Evolutionary conservation across 2,888 invertebrate genomes (phyloP).

Genomic region (Chydorus sphaericus): DNA sequence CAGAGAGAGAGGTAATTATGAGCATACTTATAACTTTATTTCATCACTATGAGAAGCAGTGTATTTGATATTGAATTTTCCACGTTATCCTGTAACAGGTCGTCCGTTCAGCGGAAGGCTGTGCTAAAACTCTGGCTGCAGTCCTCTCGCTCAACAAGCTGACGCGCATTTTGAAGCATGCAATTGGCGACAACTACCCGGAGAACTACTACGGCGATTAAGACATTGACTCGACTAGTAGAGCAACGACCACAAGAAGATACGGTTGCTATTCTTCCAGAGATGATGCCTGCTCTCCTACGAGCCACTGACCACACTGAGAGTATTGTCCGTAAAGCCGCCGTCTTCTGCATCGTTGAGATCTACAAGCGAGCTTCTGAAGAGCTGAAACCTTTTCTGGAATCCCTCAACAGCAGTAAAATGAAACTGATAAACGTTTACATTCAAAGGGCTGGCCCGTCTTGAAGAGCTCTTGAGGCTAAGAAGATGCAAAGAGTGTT

Average conservation of each 20-base stretch:
- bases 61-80: not conserved
- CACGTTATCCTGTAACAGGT: constrained; percentile 37
- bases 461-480: too few relatives aligned
- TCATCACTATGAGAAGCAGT: constrained; percentile 40
- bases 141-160: constrained; percentile 67
- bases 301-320: constrained; percentile 81
- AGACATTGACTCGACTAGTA: constrained; percentile 72
- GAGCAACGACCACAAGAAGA: constrained; percentile 57
- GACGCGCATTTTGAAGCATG: constrained; percentile 59
- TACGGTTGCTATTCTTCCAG: constrained; percentile 55
- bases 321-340: constrained; percentile 86
- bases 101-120: constrained; percentile 70
- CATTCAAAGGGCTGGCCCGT: constrained; percentile 41
- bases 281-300: constrained; percentile 75
- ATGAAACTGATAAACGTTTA: constrained; percentile 67
- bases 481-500: too few relatives aligned
- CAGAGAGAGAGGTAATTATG: constrained; percentile 34
- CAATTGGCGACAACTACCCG: constrained; percentile 78
- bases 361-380: constrained; percentile 80
- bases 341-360: constrained; percentile 94
- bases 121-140: constrained; percentile 57
- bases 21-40: constrained; percentile 33
- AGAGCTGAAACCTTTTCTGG: constrained; percentile 63
- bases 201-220: constrained; percentile 81
- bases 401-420: constrained; percentile 74